Conservation (phyloP, 1,140 invertebrate species). For the Myzus persicae region DNA sequence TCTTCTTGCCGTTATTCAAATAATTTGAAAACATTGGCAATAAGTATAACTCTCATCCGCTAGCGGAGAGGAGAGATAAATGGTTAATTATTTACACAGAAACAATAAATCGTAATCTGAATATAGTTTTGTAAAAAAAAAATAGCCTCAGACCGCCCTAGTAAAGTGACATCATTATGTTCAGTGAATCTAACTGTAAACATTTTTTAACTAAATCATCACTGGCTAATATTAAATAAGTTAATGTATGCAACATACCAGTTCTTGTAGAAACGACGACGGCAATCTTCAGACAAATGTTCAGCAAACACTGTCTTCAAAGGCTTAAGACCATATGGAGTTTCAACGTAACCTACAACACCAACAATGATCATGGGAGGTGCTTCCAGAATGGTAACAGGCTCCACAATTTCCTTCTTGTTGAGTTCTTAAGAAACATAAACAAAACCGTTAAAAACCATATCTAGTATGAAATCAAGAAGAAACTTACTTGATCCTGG, state of each 20-base stretch:
- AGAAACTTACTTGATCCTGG: conserved; percentile 95
- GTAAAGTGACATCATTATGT: conserved; percentile 42
- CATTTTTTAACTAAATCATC: conserved; percentile 47
- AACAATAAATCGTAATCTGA: neutral
- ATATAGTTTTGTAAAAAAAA: neutral
- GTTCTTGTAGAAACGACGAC: conserved; percentile 99
- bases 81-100: conserved; percentile 8
- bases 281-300: conserved; percentile 97
- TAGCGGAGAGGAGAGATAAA: conserved; percentile 69
- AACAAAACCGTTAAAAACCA: neutral
- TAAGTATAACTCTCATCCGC: conserved; percentile 60
- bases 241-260: conserved; percentile 76
- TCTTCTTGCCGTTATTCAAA: conserved; percentile 64
- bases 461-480: neutral
- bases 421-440: conserved; percentile 83
- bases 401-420: conserved; percentile 99
- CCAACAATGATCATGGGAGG: conserved; percentile 98
- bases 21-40: conserved; percentile 61
- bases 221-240: neutral
- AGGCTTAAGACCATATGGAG: conserved; percentile 92
- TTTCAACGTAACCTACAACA: conserved; percentile 98
- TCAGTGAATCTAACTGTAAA: conserved; percentile 53
- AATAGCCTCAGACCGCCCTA: conserved; percentile 59
- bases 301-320: conserved; percentile 98
- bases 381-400: conserved; percentile 97